These are phyloP conservation scores for Subanguina moxae DNA, from an alignment of 1,140 invertebrate species.

Conservation along the genomic window DNA sequence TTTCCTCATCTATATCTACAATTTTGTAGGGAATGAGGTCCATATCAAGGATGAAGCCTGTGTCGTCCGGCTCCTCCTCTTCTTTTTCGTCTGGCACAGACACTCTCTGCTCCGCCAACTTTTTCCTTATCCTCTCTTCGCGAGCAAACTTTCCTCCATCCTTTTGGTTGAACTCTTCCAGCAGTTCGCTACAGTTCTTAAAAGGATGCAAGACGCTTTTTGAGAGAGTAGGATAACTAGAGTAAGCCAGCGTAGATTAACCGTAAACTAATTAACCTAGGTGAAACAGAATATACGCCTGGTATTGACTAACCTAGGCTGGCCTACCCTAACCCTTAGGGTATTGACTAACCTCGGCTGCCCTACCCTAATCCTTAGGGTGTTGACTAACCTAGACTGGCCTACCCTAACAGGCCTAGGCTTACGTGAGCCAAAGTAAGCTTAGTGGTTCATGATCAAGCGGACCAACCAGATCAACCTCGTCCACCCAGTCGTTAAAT, in stretches of 20 bases:
- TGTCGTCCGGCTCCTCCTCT: not conserved
- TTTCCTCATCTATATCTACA: constrained; percentile 5
- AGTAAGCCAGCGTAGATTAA: too few relatives aligned
- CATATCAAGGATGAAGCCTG: not conserved
- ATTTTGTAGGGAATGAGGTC: not conserved
- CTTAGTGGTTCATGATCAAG: too few relatives aligned
- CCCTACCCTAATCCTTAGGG: too few relatives aligned
- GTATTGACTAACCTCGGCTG: too few relatives aligned
- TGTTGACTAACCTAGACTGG: too few relatives aligned
- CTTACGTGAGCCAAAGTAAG: too few relatives aligned
- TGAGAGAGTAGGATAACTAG: not conserved
- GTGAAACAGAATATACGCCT: too few relatives aligned
- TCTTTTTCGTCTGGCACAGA: not conserved
- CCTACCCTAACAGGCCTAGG: too few relatives aligned
- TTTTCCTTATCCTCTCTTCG: not conserved
- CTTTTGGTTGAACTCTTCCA: constrained; percentile 9
- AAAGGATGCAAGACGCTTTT: not conserved
- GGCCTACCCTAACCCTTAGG: too few relatives aligned
- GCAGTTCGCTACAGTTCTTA: constrained; percentile 8
- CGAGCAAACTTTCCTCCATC: not conserved
- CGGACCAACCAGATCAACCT: constrained; percentile 15
- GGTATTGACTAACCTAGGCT: too few relatives aligned
- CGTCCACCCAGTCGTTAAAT: constrained; percentile 2
- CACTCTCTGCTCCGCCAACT: not conserved
- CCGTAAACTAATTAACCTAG: too few relatives aligned